Conservation (phyloP, 2,888 invertebrate species). For the Tanytarsus gracilentus region DNA sequence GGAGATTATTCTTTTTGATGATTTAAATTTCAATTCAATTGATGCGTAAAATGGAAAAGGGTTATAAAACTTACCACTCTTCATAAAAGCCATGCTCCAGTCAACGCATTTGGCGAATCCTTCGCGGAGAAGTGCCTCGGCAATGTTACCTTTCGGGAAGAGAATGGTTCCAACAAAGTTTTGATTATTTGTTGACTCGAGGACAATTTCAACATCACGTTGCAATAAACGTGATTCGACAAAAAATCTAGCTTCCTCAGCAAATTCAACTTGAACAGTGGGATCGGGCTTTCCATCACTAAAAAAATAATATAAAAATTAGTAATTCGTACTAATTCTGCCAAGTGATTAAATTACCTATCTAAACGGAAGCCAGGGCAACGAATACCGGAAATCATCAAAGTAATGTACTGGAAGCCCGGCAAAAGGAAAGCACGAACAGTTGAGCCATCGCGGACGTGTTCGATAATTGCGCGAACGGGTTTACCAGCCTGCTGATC, state of each 20-base stretch:
- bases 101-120: constrained; percentile 92
- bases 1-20: background rate
- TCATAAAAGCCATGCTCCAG: constrained; percentile 80
- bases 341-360: too few relatives aligned
- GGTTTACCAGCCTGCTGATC: constrained; percentile 80
- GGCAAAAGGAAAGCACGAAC: constrained; percentile 85
- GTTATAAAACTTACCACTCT: constrained; percentile 46
- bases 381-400: constrained; percentile 92
- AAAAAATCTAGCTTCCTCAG: constrained; percentile 89
- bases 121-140: constrained; percentile 78
- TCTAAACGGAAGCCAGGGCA: constrained; percentile 75
- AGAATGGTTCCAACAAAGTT: constrained; percentile 90
- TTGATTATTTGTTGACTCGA: constrained; percentile 87
- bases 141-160: constrained; percentile 89
- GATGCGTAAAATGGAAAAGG: constrained; percentile 19
- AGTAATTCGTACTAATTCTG: too few relatives aligned
- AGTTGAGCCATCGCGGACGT: constrained; percentile 95
- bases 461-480: constrained; percentile 88
- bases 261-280: constrained; percentile 55
- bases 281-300: constrained; percentile 62
- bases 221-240: constrained; percentile 87
- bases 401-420: constrained; percentile 80
- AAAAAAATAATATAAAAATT: too few relatives aligned
- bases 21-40: constrained; percentile 21
- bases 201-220: constrained; percentile 76